Evolutionary conservation across 2,797 vertebrate genomes (phyloP), one percentile per base, ranked within the genome.

Genomic region (Neostethus bicornis): DNA sequence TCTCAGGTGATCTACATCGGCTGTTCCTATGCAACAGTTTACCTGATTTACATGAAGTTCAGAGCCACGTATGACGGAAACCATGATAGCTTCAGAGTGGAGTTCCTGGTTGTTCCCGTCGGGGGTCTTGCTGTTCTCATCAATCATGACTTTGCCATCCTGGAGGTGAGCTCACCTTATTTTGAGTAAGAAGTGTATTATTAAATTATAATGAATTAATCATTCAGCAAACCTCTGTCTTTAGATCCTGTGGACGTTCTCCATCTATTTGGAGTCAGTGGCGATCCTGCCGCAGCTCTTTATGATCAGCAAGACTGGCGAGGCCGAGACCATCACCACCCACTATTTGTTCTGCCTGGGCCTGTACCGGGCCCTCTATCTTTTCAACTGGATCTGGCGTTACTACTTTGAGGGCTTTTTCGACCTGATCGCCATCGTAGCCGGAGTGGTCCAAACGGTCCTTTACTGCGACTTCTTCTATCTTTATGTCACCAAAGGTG

Each of bases 391-490:
- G 97, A 96, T 99, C 86, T 99, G 97, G 96, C 95, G 97, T 83
- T 99, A 93, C 91, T 96, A 98, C 81, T 98, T 96, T 1, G 97
- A 99, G 89, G 95, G 96, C 43, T 99, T 99, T 92, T 98, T 98
- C 31, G 97, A 99, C 85, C 90, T 98, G 92, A 99, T 99, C 28
- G 97, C 96, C 35, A 95, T 99, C 23, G 96, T 98, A 74, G 95
- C 97, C 3, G 97, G 97, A 0, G 93, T 98, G 56, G 97, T 99
- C 64, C 97, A 99, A 92, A 99, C 97, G 28, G 90, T 99, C 67
- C 93, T 99, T 38, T 99, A 99, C 90, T 99, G 97, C 76, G 97
- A 99, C 92, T 99, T 99, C 93, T 99, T 99, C 93, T 99, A 99
- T 86, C 93, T 99, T 91, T 99, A 99, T 77, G 92, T 99, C 84